These are phyloP conservation scores for Calameuta pallipes DNA, from an alignment of 2,888 invertebrate genomes.

Conservation along the genomic window DNA sequence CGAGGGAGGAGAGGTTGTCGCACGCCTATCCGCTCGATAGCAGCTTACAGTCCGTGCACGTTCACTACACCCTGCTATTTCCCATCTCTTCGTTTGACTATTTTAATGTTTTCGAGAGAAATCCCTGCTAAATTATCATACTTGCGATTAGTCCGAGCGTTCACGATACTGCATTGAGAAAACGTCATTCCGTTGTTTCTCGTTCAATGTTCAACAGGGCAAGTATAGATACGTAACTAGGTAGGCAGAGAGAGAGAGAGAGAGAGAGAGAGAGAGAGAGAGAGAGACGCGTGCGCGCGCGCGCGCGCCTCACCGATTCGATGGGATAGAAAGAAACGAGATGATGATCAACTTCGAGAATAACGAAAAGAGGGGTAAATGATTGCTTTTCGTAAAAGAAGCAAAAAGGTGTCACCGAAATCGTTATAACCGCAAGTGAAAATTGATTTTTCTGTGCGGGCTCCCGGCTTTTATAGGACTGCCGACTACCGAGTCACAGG, in stretches of 20 bases:
- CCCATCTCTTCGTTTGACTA: not conserved
- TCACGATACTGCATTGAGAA: not conserved
- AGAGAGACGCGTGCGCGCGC: constrained; percentile 3
- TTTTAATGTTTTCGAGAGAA: not conserved
- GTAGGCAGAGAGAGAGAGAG: not conserved
- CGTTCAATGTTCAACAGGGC: not conserved
- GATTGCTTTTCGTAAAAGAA: not conserved
- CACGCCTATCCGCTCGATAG: constrained; percentile 65
- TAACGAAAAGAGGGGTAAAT: not conserved
- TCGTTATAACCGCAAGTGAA: constrained; percentile 21
- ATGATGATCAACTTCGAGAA: not conserved
- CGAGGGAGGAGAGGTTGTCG: constrained; percentile 38
- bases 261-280: constrained; percentile 2
- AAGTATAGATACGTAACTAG: not conserved
- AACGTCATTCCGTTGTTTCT: not conserved
- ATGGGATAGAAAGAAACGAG: not conserved
- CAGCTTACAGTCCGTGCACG: constrained; percentile 61
- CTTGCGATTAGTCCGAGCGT: not conserved
- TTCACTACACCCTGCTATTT: constrained; percentile 43
- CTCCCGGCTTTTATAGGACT: not conserved
- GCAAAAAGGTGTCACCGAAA: not conserved
- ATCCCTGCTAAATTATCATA: not conserved
- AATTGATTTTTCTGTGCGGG: constrained; percentile 58
- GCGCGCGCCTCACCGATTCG: not conserved
- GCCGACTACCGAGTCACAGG: constrained; percentile 23